Evolutionary conservation across 2,113 vertebrate genomes (phyloP), one percentile per base, ranked within the genome.

Genomic region (Epinephelus moara): DNA sequence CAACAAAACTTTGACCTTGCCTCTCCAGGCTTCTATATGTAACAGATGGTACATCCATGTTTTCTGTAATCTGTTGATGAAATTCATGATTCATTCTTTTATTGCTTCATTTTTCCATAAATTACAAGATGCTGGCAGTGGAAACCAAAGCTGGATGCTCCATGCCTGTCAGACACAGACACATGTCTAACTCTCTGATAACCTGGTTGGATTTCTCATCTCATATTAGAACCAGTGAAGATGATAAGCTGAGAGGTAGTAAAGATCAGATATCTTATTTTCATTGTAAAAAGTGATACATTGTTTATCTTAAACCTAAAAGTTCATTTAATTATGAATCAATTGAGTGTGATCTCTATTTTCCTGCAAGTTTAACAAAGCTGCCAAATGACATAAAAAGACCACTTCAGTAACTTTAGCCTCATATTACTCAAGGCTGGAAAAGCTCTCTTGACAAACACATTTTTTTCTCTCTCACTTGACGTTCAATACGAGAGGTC

Each of bases 401-500:
- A 67, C 23, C 40, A 30, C 0, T 49, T 19, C 25, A 19, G 21
- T 69, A 12, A 81, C 23, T 55, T 67, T 33, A 78, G n/a, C 30
- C 30, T 76, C 23, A 15, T 37, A 17, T 81, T 19, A 45, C 42
- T 78, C 40, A 70, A 33, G 12, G 33, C 37, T 64, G 27, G 30
- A 68, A 73, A 47, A 78, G 50, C 61, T 83, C 4, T 69, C 6
- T 42, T 56, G 30, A 56, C 70, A 63, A 75, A 82, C 25, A 21
- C 13, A 6, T 3, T 66, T 50, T 56, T 37, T 33, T 47, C 33
- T 42, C 12, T 47, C 19, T 50, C 37, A 23, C 33, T 63, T 70
- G 70, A 67, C 11, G 25, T 73, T 91, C 90, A 62, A 84, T 87
- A 70, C 53, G 68, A 87, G 79, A 82, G 72, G 70, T 66, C 60